Conservation (phyloP, 2,797 vertebrate species). For the Poeciliopsis turneri region DNA sequence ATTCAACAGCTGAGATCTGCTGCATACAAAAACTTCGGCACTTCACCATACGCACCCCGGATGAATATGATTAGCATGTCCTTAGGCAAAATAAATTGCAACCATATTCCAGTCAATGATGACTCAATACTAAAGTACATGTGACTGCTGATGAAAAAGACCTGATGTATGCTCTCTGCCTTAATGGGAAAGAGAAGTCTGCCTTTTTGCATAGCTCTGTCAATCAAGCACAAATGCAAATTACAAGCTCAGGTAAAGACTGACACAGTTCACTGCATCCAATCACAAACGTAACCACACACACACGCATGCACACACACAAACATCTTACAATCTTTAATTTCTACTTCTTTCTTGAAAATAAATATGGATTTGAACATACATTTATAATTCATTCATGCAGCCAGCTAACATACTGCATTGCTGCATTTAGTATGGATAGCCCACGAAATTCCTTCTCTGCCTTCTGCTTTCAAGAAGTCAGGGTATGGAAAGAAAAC, state of each 20-base stretch:
- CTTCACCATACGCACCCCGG: background rate
- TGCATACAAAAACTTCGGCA: slow-evolving; percentile 17
- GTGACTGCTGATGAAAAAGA: slow-evolving; percentile 43
- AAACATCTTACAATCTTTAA: slow-evolving; percentile 41
- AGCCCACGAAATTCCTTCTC: slow-evolving; percentile 63
- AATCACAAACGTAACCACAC: slow-evolving; percentile 73
- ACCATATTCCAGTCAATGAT: slow-evolving; percentile 40
- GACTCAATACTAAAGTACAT: slow-evolving; percentile 49
- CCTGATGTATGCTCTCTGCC: slow-evolving; percentile 23
- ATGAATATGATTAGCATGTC: slow-evolving; percentile 14
- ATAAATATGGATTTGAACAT: slow-evolving; percentile 4
- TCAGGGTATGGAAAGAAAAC: slow-evolving; percentile 48
- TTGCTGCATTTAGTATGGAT: slow-evolving; percentile 45
- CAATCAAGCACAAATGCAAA: slow-evolving; percentile 72
- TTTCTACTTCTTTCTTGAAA: slow-evolving; percentile 16
- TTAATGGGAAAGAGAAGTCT: slow-evolving; percentile 35
- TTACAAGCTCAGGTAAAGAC: slow-evolving; percentile 72
- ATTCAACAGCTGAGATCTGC: slow-evolving; percentile 7
- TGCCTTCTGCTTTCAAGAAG: slow-evolving; percentile 50
- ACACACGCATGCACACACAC: slow-evolving; percentile 38
- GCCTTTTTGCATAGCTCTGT: slow-evolving; percentile 62
- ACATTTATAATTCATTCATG: slow-evolving; percentile 19
- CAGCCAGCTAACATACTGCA: background rate
- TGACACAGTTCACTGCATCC: slow-evolving; percentile 71
- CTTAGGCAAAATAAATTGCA: slow-evolving; percentile 34